Evolutionary conservation across 2,797 vertebrate genomes (phyloP).

Genomic region (Selene dorsalis): DNA sequence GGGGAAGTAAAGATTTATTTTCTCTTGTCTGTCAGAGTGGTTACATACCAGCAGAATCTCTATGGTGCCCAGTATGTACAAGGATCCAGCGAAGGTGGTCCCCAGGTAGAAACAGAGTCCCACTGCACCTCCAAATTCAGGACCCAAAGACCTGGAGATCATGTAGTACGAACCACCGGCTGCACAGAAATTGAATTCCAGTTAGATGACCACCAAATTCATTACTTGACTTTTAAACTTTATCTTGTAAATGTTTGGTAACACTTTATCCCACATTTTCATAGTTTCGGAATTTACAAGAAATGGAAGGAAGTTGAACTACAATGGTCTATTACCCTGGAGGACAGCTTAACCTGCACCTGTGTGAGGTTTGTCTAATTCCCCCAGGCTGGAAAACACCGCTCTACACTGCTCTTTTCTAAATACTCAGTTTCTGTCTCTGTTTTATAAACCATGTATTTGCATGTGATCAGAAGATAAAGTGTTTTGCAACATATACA

Average conservation of each 20-base stretch:
- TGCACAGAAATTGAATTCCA: slow-evolving; percentile 61
- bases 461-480: no score
- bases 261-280: neutral
- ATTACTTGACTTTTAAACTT: neutral
- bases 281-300: no score
- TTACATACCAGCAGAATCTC: slow-evolving; percentile 92
- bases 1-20: no score
- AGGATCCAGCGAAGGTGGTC: slow-evolving; percentile 95
- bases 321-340: no score
- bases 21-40: neutral
- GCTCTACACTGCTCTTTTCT: no score
- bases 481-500: no score
- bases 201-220: neutral
- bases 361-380: no score
- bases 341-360: no score
- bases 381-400: no score
- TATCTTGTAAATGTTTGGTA: neutral
- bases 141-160: slow-evolving; percentile 96
- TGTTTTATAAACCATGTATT: no score
- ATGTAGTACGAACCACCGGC: slow-evolving; percentile 98
- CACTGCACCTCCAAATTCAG: slow-evolving; percentile 96
- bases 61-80: slow-evolving; percentile 97
- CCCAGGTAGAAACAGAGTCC: slow-evolving; percentile 97
- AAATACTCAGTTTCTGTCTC: no score
- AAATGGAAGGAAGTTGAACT: no score